Evolutionary conservation across 2,113 vertebrate genomes (phyloP).

Genomic region (Chaetodon auriga): DNA sequence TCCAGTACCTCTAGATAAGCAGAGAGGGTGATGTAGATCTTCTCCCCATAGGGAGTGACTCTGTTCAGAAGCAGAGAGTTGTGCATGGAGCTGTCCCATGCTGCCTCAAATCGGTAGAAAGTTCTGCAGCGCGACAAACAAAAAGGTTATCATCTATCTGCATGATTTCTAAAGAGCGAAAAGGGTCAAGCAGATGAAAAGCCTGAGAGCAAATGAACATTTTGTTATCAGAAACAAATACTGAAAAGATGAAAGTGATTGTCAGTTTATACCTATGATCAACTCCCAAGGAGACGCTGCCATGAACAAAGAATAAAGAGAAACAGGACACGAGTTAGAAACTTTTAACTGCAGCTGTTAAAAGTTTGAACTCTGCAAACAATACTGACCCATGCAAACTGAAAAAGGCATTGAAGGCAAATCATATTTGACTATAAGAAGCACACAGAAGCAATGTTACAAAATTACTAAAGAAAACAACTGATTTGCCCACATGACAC

Average conservation of each 20-base stretch:
- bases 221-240: slow-evolving; percentile 14
- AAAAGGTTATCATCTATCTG: background rate
- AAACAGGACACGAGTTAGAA: slow-evolving; percentile 60
- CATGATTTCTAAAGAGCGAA: background rate
- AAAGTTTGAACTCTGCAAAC: slow-evolving; percentile 56
- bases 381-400: slow-evolving; percentile 28
- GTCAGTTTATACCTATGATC: slow-evolving; percentile 92
- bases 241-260: slow-evolving; percentile 36
- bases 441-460: background rate
- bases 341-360: slow-evolving; percentile 53
- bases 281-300: slow-evolving; percentile 92
- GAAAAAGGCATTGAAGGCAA: slow-evolving; percentile 37
- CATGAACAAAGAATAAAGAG: slow-evolving; percentile 76
- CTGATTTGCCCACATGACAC: background rate
- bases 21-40: slow-evolving; percentile 98
- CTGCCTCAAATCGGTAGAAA: slow-evolving; percentile 95
- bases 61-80: slow-evolving; percentile 97
- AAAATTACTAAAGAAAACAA: background rate
- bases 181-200: slow-evolving; percentile 14
- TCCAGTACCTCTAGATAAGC: slow-evolving; percentile 93
- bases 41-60: slow-evolving; percentile 96
- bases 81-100: slow-evolving; percentile 99
- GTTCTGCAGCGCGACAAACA: slow-evolving; percentile 84
- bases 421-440: background rate
- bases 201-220: background rate